phyloP scores from a whole-genome alignment of 2,113 vertebrate genomes.

The Callospermophilus lateralis region DNA sequence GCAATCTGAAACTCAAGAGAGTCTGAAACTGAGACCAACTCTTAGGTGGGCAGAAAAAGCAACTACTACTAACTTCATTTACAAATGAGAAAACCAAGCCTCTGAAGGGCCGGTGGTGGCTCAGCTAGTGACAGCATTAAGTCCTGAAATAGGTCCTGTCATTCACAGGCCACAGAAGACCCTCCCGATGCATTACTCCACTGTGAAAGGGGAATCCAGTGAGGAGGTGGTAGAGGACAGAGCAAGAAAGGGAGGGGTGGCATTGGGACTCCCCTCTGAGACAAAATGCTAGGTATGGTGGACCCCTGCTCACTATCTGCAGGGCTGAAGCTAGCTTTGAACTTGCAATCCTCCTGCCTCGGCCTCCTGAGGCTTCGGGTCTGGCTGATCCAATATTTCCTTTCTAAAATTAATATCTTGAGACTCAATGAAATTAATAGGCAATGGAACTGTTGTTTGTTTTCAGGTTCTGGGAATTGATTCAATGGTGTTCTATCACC shows the following conservation, averaged over 20 bases:
- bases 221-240: background rate
- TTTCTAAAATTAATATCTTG: constrained; percentile 16
- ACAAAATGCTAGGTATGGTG: too few relatives aligned
- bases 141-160: background rate
- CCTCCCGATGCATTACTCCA: background rate
- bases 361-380: background rate
- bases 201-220: background rate
- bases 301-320: background rate
- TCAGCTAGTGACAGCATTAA: background rate
- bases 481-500: too few relatives aligned
- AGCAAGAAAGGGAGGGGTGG: background rate
- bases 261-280: too few relatives aligned
- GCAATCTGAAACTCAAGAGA: background rate
- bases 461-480: background rate
- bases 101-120: too few relatives aligned
- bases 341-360: too few relatives aligned
- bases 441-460: background rate
- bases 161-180: background rate
- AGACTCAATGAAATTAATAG: background rate
- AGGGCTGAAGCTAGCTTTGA: background rate
- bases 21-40: background rate
- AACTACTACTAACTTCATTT: constrained; percentile 24
- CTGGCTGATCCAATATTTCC: background rate
- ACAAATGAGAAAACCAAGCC: background rate
- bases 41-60: background rate